Conservation (phyloP, 1,140 invertebrate genomes). For the Euglossa dilemma region DNA sequence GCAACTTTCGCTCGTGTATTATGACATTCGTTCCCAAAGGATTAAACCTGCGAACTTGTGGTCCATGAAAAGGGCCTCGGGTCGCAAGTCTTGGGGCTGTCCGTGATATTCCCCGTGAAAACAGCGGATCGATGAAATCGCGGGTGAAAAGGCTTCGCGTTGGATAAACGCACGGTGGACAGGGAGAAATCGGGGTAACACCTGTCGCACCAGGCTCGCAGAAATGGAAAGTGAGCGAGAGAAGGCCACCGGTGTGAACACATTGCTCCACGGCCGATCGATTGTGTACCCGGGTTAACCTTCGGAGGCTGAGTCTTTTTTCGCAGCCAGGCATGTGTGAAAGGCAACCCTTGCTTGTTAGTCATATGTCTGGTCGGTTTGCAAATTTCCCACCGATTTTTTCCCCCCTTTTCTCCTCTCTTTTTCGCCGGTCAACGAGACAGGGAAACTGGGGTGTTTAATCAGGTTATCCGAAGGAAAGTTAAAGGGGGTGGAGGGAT, state of each 20-base stretch:
- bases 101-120: too few species aligned
- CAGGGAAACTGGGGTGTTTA: neutral
- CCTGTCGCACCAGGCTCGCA: slow-evolving; percentile 33
- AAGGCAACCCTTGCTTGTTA: neutral
- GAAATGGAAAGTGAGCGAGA: slow-evolving; percentile 29
- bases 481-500: too few species aligned
- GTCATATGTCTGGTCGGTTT: neutral
- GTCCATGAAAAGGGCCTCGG: too few species aligned
- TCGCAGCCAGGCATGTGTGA: neutral
- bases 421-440: neutral
- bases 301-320: slow-evolving; percentile 12
- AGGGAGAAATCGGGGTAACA: slow-evolving; percentile 17
- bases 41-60: too few species aligned
- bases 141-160: neutral
- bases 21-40: too few species aligned
- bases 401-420: neutral
- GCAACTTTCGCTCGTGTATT: too few species aligned
- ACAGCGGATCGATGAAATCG: too few species aligned
- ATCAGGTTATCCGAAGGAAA: too few species aligned
- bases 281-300: slow-evolving; percentile 21
- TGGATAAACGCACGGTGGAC: neutral
- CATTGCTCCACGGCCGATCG: slow-evolving; percentile 14
- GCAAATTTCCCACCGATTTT: neutral
- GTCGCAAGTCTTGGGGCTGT: too few species aligned
- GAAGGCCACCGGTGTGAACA: slow-evolving; percentile 24